Conservation (phyloP, 2,797 vertebrate species). For the Bradypodion pumilum region DNA sequence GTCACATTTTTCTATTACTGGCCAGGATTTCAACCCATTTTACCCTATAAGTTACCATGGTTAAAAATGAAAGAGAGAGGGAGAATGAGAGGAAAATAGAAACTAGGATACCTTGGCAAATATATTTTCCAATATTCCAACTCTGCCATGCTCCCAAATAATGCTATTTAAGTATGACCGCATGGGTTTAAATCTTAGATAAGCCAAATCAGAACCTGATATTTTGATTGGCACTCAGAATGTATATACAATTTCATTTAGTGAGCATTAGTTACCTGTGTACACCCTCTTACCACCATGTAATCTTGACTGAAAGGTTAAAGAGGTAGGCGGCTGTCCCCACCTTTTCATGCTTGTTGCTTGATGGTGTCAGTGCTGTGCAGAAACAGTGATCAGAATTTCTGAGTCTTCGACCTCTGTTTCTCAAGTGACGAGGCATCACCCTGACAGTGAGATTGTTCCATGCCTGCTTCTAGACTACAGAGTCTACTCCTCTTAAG, state of each 20-base stretch:
- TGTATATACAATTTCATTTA: not conserved
- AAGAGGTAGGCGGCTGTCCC: not conserved
- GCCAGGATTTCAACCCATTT: slow-evolving; percentile 19
- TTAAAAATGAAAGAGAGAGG: not conserved
- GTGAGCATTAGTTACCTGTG: not conserved
- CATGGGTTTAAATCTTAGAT: not conserved
- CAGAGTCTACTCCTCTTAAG: too few relatives aligned
- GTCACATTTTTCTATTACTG: slow-evolving; percentile 18
- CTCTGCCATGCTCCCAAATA: not conserved
- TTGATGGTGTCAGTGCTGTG: not conserved
- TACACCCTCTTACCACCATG: not conserved
- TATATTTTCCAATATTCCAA: too few relatives aligned
- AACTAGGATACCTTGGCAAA: slow-evolving; percentile 21
- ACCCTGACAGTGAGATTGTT: not conserved
- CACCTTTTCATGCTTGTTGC: not conserved
- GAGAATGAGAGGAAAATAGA: slow-evolving; percentile 32
- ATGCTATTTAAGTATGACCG: slow-evolving; percentile 9
- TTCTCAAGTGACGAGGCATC: not conserved
- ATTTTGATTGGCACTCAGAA: not conserved
- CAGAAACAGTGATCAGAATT: not conserved
- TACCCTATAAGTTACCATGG: slow-evolving; percentile 6
- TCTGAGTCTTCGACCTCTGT: not conserved
- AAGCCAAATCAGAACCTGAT: not conserved
- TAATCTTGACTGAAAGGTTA: not conserved
- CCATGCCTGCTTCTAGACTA: too few relatives aligned